Conservation (phyloP, 1,140 invertebrate species). For the Diprion similis region DNA sequence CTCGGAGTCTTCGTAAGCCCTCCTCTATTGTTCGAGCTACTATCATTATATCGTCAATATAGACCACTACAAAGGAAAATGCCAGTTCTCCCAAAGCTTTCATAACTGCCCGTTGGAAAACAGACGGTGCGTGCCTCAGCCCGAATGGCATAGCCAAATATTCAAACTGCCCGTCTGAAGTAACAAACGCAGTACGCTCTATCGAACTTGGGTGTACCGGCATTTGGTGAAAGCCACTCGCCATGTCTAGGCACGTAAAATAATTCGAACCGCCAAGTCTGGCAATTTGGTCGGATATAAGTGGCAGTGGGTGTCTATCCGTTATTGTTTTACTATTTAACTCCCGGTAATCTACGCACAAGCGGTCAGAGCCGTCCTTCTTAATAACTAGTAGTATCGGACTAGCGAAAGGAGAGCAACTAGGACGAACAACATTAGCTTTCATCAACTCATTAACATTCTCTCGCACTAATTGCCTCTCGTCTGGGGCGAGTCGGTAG, state of each 20-base stretch:
- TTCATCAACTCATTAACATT: slow-evolving; percentile 17
- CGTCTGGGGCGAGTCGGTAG: slow-evolving; percentile 21
- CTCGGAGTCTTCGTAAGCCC: slow-evolving; percentile 30
- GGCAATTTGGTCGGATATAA: slow-evolving; percentile 54
- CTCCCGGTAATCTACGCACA: slow-evolving; percentile 56
- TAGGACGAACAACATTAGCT: slow-evolving; percentile 31
- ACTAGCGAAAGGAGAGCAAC: slow-evolving; percentile 41
- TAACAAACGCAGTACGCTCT: slow-evolving; percentile 57
- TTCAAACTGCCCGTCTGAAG: slow-evolving; percentile 52
- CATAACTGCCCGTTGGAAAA: slow-evolving; percentile 41
- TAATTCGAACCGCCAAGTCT: slow-evolving; percentile 37
- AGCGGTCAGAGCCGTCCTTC: slow-evolving; percentile 49
- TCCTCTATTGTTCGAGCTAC: slow-evolving; percentile 26
- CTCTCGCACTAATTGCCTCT: slow-evolving; percentile 17
- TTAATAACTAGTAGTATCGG: slow-evolving; percentile 50
- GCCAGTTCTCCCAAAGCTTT: slow-evolving; percentile 21
- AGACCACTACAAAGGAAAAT: slow-evolving; percentile 6
- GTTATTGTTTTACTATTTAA: slow-evolving; percentile 47
- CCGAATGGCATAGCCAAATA: slow-evolving; percentile 58
- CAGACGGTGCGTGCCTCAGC: slow-evolving; percentile 49
- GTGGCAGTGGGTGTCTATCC: slow-evolving; percentile 57
- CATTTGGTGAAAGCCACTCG: slow-evolving; percentile 59
- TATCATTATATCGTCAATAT: slow-evolving; percentile 34
- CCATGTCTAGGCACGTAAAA: slow-evolving; percentile 54
- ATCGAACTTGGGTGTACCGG: slow-evolving; percentile 45